Evolutionary conservation across 2,797 vertebrate species (phyloP).

Genomic region (Heteromormyrus szaboi): DNA sequence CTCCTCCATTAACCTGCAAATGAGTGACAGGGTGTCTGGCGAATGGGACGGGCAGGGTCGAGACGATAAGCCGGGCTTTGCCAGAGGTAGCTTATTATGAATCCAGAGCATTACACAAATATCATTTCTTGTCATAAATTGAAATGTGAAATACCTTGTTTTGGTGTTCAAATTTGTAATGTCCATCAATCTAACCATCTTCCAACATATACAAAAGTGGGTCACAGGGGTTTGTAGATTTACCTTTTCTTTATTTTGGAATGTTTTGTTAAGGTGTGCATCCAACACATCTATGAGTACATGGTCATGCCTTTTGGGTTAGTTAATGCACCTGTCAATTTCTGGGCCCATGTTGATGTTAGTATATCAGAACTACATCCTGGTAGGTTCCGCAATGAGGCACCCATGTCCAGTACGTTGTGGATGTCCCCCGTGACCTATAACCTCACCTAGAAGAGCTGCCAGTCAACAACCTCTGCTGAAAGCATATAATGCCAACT

Average conservation of each 20-base stretch:
- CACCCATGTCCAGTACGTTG: background rate
- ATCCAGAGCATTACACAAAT: background rate
- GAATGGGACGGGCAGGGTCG: conserved; percentile 31
- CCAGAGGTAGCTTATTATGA: background rate
- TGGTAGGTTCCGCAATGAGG: background rate
- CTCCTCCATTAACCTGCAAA: conserved; percentile 66
- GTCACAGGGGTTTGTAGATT: background rate
- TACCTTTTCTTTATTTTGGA: background rate
- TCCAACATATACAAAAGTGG: background rate
- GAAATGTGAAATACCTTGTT: background rate
- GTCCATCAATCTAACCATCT: background rate
- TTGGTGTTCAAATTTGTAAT: background rate
- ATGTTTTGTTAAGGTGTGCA: background rate
- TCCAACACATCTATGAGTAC: background rate
- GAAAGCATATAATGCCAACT: background rate
- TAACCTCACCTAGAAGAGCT: background rate
- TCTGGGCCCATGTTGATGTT: background rate
- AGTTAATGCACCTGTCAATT: background rate
- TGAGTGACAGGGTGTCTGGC: conserved; percentile 51
- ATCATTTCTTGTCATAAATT: background rate
- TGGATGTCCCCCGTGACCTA: background rate
- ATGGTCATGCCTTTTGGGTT: background rate
- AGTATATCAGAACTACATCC: background rate
- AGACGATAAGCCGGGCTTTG: background rate
- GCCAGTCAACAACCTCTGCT: background rate